Conservation (phyloP, 2,797 vertebrate species). For the Myotis pilosus region DNA sequence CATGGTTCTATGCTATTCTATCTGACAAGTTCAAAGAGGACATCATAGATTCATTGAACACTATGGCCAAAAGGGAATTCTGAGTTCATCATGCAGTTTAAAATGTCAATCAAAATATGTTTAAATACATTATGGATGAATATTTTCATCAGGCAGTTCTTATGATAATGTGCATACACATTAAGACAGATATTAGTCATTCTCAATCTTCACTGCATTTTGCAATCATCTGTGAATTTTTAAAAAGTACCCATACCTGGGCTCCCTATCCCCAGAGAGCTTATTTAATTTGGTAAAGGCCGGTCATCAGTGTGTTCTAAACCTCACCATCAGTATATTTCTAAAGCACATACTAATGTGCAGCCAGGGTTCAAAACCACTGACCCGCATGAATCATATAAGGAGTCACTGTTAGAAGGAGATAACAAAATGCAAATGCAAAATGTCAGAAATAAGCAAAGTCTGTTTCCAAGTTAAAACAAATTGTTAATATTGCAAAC, state of each 20-base stretch:
- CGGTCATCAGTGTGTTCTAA: background rate
- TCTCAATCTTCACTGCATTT: background rate
- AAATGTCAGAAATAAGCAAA: constrained; percentile 49
- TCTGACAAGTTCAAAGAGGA: constrained; percentile 22
- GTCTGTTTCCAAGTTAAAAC: constrained; percentile 58
- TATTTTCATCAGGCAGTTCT: constrained; percentile 35
- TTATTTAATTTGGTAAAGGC: constrained; percentile 18
- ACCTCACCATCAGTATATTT: background rate
- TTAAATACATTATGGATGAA: constrained; percentile 45
- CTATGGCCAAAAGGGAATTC: constrained; percentile 24
- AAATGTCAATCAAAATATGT: constrained; percentile 62
- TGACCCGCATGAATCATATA: background rate
- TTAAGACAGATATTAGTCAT: constrained; percentile 24
- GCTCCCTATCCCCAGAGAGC: background rate
- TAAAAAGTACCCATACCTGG: background rate
- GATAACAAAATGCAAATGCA: constrained; percentile 52
- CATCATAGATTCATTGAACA: background rate
- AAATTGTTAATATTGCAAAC: constrained; percentile 55
- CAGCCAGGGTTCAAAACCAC: background rate
- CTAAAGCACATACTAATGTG: background rate
- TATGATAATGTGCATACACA: background rate
- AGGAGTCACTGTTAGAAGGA: background rate
- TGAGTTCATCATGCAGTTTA: constrained; percentile 17
- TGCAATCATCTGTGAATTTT: background rate
- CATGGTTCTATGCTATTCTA: background rate